Conservation (phyloP, 1,140 invertebrate genomes). For the Apis florea region DNA sequence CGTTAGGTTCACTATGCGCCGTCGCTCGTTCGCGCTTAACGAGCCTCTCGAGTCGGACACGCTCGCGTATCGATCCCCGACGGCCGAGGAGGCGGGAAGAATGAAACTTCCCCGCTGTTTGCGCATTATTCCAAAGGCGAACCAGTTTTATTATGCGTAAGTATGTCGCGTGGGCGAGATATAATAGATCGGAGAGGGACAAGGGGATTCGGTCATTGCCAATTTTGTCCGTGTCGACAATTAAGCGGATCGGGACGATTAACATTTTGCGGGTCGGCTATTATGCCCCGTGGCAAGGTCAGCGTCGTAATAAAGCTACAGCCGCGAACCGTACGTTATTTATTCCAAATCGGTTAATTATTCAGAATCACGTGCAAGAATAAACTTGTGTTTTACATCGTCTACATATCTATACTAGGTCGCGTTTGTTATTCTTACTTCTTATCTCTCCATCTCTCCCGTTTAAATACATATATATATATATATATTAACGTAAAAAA, state of each 20-base stretch:
- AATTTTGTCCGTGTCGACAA: constrained; percentile 12
- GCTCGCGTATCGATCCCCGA: constrained; percentile 21
- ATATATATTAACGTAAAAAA: too few relatives aligned
- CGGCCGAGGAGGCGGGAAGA: background rate
- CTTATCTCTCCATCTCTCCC: background rate
- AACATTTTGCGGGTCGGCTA: background rate
- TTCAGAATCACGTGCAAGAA: background rate
- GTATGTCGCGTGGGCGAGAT: background rate
- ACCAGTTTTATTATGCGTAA: background rate
- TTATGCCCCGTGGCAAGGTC: constrained; percentile 7
- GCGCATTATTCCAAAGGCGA: background rate
- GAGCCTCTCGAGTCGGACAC: background rate
- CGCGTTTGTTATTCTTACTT: background rate
- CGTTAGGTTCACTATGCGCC: constrained; percentile 7
- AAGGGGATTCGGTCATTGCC: background rate
- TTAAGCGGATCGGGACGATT: background rate
- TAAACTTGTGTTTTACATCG: background rate
- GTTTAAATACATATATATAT: too few relatives aligned
- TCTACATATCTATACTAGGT: too few relatives aligned
- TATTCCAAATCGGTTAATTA: background rate
- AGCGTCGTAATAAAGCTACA: background rate
- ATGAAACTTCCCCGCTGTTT: background rate
- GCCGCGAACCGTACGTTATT: background rate
- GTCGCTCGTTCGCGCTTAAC: background rate
- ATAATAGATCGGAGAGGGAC: background rate